Evolutionary conservation across 2,113 vertebrate genomes (phyloP), one percentile per base, ranked within the genome.

Genomic region (Ophiodon elongatus): DNA sequence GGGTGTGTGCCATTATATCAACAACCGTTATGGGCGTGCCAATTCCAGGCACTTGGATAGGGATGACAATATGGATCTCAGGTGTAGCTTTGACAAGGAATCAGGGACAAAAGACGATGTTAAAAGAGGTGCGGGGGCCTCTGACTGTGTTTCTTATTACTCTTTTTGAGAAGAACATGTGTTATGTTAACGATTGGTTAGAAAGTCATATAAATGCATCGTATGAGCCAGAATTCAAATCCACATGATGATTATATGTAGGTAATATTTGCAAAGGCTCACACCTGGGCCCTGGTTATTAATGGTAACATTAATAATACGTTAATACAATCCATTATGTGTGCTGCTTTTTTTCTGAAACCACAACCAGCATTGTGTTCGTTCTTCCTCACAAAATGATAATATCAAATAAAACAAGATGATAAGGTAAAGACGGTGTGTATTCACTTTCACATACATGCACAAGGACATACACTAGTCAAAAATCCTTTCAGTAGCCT

Each of bases 11-110:
- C 41, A 14, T 47, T 50, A 73, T 72, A 23, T 56, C 25, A 74
- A 43, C 45, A 70, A 45, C 43, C n/a, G 69, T 86, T 85, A 82
- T 1, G 82, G 90, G 85, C 1, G 75, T 83, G 86, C 17, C 82
- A 62, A 9, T 29, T 75, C 10, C 69, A 74, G 78, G 21, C 27
- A 57, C 66, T 69, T 64, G 15, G 60, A 74, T 71, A 56, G 83
- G 66, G 59, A 60, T 39, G 43, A 70, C 2, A 5, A 62, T 39
- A 23, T 39, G 23, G 62, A 79, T 76, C 43, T 54, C 35, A 57
- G 15, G 2, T 71, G 45, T 6, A 59, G 23, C 70, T 63, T 43
- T 27, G 2, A 13, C 23, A 29, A 62, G 10, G 21, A 59, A 43
- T 59, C 35, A 1, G 25, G 9, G 10, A 75, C 15, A 43, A 79